Base-by-base conservation (phyloP, 2,797 vertebrate species). In the Benthosema pterotum region DNA sequence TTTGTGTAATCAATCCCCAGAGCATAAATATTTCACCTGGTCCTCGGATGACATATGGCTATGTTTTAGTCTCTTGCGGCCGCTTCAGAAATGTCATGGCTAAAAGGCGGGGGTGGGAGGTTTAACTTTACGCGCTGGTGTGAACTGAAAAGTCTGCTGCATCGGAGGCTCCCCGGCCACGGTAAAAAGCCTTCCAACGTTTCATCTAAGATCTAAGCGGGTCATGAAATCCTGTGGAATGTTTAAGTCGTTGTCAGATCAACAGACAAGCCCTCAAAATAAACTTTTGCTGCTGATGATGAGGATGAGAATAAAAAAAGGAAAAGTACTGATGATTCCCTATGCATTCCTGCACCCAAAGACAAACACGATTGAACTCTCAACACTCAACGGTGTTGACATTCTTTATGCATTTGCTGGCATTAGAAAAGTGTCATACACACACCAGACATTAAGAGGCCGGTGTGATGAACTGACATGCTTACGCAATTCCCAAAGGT, bases 1-100 rank as follows among this genome's bases (percentile, higher is more conserved):
- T 65, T 63, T 63, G 17, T 69, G 42, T 60, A 79, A 83, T 74
- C 72, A 63, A 74, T 72, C 76, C 49, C 72, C 62, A 68, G 54
- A 64, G 69, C 71, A 79, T 79, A 55, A 84, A 84, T 86, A 86
- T 78, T 80, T 80, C 3, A 83, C 80, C 75, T 65, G 53, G 0
- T 77, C 56, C 51, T 64, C 71, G 15, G 64, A 42, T 73, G 76
- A 80, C 72, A 77, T 69, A 65, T 76, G 79, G 65, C n/a, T 62
- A 60, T 69, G 78, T 38, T 38, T 78, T 70, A 32, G 61, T 76
- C 71, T 72, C 1, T 0, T 45, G 57, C 50, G 57, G 17, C 52
- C 43, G 16, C 28, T 56, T 65, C 42, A 15, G 12, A 52, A 52
- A 48, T 3, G 32, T 54, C 11, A 6, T 43, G 11, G 52, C 15